Conservation (phyloP, 2,888 invertebrate genomes). For the Dendrolimus houi region DNA sequence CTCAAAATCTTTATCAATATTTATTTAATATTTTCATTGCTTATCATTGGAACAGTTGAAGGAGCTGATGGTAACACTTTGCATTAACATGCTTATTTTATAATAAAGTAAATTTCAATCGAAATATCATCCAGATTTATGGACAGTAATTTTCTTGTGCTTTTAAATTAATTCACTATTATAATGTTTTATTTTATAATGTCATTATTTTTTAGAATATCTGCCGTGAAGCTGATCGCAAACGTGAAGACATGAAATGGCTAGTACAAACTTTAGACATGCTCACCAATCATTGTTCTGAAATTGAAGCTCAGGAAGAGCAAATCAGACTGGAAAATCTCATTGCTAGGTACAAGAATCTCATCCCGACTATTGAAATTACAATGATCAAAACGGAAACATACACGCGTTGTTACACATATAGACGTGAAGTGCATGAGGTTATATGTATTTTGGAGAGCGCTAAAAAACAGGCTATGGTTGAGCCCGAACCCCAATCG, state of each 20-base stretch:
- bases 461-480: constrained; percentile 84
- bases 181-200: no score
- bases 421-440: constrained; percentile 91
- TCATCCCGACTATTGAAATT: constrained; percentile 94
- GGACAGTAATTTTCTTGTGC: no score
- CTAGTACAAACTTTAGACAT: constrained; percentile 93
- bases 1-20: neutral
- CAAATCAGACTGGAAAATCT: constrained; percentile 88
- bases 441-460: constrained; percentile 86
- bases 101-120: no score
- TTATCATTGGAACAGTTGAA: constrained; percentile 1
- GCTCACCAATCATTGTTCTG: constrained; percentile 87
- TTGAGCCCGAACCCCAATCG: constrained; percentile 81
- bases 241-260: constrained; percentile 97
- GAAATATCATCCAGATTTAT: no score
- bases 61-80: neutral
- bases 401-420: constrained; percentile 94
- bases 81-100: neutral
- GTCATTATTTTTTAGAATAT: constrained; percentile 79
- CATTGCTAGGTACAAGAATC: constrained; percentile 91
- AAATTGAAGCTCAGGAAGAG: constrained; percentile 86
- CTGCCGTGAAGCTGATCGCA: constrained; percentile 92
- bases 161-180: no score
- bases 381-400: constrained; percentile 96
- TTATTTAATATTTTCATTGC: neutral